Evolutionary conservation across 1,140 invertebrate species (phyloP).

Genomic region (Trinorchestia longiramus): DNA sequence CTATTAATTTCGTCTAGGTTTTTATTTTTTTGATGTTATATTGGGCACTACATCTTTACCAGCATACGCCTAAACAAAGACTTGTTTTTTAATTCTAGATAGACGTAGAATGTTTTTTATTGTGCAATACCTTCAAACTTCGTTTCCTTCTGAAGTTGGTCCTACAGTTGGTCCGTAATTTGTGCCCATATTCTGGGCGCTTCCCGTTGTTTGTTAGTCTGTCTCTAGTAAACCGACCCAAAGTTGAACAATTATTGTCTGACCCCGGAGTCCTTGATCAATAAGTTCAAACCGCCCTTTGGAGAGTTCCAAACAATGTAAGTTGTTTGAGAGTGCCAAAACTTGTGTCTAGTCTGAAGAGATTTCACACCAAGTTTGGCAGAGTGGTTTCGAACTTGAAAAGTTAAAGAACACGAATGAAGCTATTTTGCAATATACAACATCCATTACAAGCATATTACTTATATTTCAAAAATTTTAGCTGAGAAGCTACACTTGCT

Average conservation of each 20-base stretch:
- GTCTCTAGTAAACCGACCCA: slow-evolving; percentile 24
- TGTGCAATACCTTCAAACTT: background rate
- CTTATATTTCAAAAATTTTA: background rate
- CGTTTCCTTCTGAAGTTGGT: background rate
- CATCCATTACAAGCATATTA: background rate
- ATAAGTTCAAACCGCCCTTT: slow-evolving; percentile 14
- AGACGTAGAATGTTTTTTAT: background rate
- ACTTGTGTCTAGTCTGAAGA: background rate
- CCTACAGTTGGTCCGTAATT: background rate
- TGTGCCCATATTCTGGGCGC: background rate
- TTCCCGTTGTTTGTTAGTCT: slow-evolving; percentile 27
- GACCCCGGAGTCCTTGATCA: slow-evolving; percentile 21
- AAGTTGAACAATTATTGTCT: slow-evolving; percentile 35
- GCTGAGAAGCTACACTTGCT: background rate
- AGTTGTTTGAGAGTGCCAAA: background rate
- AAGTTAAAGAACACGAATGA: background rate
- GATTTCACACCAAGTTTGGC: background rate
- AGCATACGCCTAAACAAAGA: background rate
- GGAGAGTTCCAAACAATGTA: slow-evolving; percentile 11
- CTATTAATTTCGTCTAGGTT: background rate
- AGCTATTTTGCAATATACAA: background rate
- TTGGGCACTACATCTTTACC: background rate
- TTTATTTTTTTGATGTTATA: background rate
- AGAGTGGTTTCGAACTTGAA: background rate
- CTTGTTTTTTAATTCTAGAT: background rate